A percentile compares a stretch with the other conserved stretches of the same genome.
Conservation (phyloP, 2,797 vertebrate species). For the Sparidentex hasta region DNA sequence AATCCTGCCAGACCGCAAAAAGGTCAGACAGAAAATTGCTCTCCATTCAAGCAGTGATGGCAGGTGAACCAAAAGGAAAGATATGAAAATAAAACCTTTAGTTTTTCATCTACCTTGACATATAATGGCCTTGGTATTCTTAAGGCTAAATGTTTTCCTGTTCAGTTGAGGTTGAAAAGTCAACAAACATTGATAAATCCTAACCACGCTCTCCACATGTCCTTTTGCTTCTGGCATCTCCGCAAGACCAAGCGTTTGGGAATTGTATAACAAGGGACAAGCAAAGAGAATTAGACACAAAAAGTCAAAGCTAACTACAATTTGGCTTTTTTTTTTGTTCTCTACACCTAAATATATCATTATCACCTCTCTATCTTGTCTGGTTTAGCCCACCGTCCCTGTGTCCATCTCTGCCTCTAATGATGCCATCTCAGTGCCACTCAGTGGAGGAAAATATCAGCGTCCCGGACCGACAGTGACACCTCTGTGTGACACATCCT, state of each 20-base stretch:
- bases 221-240: constrained; percentile 9
- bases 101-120: constrained; percentile 50
- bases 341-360: constrained; percentile 58
- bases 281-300: constrained; percentile 45
- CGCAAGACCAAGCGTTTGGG: constrained; percentile 12
- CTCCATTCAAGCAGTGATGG: constrained; percentile 44
- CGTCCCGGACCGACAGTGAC: constrained; percentile 60
- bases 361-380: constrained; percentile 50
- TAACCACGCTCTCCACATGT: constrained; percentile 14
- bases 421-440: constrained; percentile 67
- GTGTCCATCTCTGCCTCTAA: constrained; percentile 64
- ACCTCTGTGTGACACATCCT: constrained; percentile 66
- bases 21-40: constrained; percentile 64
- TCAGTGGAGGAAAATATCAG: constrained; percentile 53
- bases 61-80: constrained; percentile 61
- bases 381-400: constrained; percentile 43
- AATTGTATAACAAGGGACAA: constrained; percentile 40
- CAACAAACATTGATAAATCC: constrained; percentile 50
- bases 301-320: constrained; percentile 37
- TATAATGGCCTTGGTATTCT: constrained; percentile 44
- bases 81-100: constrained; percentile 39
- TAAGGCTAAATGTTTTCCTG: constrained; percentile 37
- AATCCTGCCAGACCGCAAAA: constrained; percentile 57
- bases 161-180: constrained; percentile 62
- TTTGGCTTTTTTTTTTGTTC: constrained; percentile 44